phyloP scores from a whole-genome alignment of 2,888 invertebrate species.

The Meghimatium bilineatum region DNA sequence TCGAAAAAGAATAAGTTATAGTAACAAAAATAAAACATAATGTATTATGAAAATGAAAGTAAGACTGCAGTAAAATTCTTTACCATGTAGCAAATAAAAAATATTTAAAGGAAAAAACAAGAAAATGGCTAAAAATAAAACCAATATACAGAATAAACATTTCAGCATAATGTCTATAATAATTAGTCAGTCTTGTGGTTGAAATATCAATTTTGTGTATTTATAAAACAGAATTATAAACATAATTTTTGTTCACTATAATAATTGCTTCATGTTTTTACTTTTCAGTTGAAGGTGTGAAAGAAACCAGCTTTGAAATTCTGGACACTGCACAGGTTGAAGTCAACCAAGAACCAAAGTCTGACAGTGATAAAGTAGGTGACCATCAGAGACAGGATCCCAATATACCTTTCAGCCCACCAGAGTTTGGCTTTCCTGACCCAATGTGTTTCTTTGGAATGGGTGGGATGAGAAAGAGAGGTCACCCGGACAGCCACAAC shows the following conservation, averaged over 20 bases:
- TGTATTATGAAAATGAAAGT: no score
- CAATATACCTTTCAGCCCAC: neutral
- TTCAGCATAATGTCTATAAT: no score
- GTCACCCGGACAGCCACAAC: neutral
- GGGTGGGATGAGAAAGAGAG: neutral
- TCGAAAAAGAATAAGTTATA: no score
- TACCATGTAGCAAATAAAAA: no score
- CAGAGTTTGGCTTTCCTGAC: neutral
- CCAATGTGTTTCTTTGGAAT: neutral
- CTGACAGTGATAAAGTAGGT: neutral
- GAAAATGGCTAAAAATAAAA: no score
- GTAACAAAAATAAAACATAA: no score
- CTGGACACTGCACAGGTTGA: neutral
- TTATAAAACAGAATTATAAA: no score
- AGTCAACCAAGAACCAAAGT: neutral
- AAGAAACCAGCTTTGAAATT: neutral
- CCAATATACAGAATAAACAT: no score
- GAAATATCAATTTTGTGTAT: no score
- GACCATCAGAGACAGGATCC: neutral
- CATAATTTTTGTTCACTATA: neutral
- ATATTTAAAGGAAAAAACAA: no score
- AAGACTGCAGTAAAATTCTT: no score
- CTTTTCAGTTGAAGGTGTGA: slow-evolving; percentile 29
- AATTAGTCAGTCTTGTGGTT: no score
- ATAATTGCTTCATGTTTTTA: neutral